These are phyloP conservation scores for Acrocephalus scirpaceus DNA, from an alignment of 2,797 vertebrate genomes.

Conservation along the genomic window DNA sequence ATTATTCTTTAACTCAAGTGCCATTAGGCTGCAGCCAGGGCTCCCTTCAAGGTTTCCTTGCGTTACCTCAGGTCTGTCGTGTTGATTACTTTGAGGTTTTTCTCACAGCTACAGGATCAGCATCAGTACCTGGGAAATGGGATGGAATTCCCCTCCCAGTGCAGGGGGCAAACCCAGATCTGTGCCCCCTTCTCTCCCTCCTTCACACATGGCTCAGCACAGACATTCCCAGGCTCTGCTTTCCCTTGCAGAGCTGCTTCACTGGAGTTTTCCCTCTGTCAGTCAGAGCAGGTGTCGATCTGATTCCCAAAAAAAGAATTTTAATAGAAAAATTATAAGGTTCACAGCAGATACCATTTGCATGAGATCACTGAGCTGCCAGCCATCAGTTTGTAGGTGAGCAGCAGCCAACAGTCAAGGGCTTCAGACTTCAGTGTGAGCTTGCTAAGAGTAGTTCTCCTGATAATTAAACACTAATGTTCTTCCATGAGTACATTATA, in stretches of 20 bases:
- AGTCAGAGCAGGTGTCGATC: background rate
- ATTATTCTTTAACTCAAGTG: background rate
- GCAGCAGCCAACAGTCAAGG: slow-evolving; percentile 16
- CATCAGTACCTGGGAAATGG: background rate
- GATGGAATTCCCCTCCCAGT: background rate
- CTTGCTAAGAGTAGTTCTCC: slow-evolving; percentile 56
- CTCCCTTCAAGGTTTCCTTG: background rate
- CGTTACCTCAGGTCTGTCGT: background rate
- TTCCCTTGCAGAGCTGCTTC: background rate
- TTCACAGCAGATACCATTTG: background rate
- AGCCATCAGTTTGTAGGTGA: background rate
- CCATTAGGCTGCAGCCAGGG: background rate
- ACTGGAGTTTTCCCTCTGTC: background rate
- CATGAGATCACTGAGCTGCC: background rate
- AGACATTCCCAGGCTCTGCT: background rate
- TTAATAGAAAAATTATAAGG: background rate
- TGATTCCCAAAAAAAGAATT: background rate
- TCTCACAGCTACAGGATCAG: background rate
- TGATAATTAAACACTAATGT: slow-evolving; percentile 68
- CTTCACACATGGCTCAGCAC: background rate
- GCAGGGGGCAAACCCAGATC: background rate
- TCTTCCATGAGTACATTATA: slow-evolving; percentile 66
- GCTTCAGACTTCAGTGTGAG: background rate
- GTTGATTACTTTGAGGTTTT: background rate
- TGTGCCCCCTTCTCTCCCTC: background rate